These are phyloP conservation scores for Poecilobothrus nobilitatus DNA, from an alignment of 2,888 invertebrate genomes.

Conservation along the genomic window DNA sequence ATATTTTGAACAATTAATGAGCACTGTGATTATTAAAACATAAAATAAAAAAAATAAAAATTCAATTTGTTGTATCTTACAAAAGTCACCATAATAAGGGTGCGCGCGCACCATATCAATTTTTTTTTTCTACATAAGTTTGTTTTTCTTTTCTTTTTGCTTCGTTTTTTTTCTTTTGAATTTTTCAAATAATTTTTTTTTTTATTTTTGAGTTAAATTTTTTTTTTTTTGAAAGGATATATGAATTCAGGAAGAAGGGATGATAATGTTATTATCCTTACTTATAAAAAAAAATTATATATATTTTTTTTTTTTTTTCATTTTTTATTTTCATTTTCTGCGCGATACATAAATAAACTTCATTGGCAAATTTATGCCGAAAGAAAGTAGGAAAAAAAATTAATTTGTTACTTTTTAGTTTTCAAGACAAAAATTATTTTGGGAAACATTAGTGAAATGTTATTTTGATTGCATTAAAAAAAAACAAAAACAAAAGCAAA, in stretches of 20 bases:
- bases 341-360: slow-evolving; percentile 4
- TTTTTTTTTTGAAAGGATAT: neutral
- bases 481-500: too few species aligned
- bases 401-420: slow-evolving; percentile 6
- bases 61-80: neutral
- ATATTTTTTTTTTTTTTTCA: neutral
- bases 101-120: neutral
- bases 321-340: neutral
- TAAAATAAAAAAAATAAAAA: neutral
- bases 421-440: neutral
- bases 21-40: neutral
- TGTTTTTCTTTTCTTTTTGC: neutral
- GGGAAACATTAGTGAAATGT: neutral
- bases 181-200: neutral
- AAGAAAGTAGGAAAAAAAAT: neutral
- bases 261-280: neutral
- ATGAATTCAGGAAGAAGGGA: neutral
- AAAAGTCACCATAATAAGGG: neutral
- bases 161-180: neutral
- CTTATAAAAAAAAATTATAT: too few species aligned
- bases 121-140: neutral
- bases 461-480: too few species aligned
- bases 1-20: neutral
- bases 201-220: neutral
- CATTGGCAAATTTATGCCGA: slow-evolving; percentile 4